phyloP scores from a whole-genome alignment of 1,140 invertebrate species.

The Trichonephila clavata region DNA sequence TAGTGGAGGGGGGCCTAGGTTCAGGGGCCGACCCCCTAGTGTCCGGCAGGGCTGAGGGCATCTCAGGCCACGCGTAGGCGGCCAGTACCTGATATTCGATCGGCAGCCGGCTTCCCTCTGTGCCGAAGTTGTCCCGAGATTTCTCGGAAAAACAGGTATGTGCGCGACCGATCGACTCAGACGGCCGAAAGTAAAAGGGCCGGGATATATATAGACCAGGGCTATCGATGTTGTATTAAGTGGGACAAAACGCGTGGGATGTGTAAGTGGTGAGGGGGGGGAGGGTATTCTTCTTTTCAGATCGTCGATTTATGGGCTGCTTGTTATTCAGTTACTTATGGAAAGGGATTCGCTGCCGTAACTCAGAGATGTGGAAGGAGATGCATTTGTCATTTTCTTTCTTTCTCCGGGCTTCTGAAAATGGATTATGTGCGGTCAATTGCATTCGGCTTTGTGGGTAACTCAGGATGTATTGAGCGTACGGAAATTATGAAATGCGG shows the following conservation, averaged over 20 bases:
- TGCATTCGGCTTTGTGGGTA: not conserved
- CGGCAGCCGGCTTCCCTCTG: not conserved
- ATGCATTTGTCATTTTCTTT: not conserved
- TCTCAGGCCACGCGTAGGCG: not conserved
- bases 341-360: not conserved
- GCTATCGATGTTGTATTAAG: conserved; percentile 42
- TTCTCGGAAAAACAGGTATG: conserved; percentile 2
- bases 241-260: conserved; percentile 35
- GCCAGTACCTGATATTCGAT: conserved; percentile 22
- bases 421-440: not conserved
- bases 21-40: not conserved
- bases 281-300: not conserved
- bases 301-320: not conserved
- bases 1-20: not conserved
- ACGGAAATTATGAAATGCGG: too few relatives aligned
- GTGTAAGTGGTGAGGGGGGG: not conserved
- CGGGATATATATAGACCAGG: conserved; percentile 43
- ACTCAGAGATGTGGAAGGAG: not conserved
- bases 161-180: conserved; percentile 21
- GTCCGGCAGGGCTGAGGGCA: conserved; percentile 8
- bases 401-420: not conserved
- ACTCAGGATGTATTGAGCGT: too few relatives aligned
- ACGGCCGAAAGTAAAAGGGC: not conserved
- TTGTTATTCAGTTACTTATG: conserved; percentile 3
- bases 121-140: not conserved